Evolutionary conservation across 2,888 invertebrate species (phyloP).

Genomic region (Patella pellucida): DNA sequence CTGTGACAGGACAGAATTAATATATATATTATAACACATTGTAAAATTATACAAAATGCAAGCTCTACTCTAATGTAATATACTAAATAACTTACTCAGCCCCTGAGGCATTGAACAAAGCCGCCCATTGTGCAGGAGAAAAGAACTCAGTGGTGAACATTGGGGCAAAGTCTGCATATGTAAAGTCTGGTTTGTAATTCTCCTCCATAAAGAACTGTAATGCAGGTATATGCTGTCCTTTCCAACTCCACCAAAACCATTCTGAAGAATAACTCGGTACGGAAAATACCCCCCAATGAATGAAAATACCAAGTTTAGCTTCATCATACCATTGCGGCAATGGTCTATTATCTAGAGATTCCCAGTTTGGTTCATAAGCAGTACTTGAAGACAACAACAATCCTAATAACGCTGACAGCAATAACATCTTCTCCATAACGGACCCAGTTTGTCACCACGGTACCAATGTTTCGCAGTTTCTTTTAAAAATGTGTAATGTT

Average conservation of each 20-base stretch:
- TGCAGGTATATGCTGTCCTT: constrained; percentile 58
- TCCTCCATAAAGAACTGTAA: constrained; percentile 79
- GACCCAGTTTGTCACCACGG: too few relatives aligned
- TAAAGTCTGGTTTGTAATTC: constrained; percentile 86
- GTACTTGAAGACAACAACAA: constrained; percentile 36
- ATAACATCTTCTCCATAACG: too few relatives aligned
- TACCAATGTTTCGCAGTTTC: too few relatives aligned
- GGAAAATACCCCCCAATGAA: constrained; percentile 72
- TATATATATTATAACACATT: too few relatives aligned
- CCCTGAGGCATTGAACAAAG: constrained; percentile 85
- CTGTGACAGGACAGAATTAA: too few relatives aligned
- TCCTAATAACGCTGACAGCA: too few relatives aligned
- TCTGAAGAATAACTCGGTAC: constrained; percentile 74
- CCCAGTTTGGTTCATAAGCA: constrained; percentile 80
- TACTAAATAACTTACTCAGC: constrained; percentile 78
- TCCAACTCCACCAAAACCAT: constrained; percentile 94
- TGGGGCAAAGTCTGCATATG: constrained; percentile 91
- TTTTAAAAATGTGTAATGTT: too few relatives aligned
- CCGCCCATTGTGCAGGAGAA: constrained; percentile 86
- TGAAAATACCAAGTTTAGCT: constrained; percentile 72
- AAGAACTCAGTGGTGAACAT: constrained; percentile 90
- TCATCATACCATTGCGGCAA: constrained; percentile 74
- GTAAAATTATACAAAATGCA: too few relatives aligned
- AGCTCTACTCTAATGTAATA: neutral
- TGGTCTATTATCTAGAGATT: constrained; percentile 86